Conservation (phyloP, 2,888 invertebrate genomes). For the Drosophila putrida region DNA sequence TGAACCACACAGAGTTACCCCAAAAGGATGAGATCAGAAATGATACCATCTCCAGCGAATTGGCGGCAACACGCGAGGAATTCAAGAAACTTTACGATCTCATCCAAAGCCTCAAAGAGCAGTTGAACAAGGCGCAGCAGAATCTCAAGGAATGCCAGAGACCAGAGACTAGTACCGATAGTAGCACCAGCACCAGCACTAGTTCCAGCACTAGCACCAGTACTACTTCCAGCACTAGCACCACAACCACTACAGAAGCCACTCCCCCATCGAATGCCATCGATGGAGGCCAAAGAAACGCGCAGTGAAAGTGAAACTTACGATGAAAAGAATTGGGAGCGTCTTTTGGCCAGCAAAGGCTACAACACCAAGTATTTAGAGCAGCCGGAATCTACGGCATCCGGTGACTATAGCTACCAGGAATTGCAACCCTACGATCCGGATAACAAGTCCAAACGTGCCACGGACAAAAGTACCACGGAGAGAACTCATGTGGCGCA, state of each 20-base stretch:
- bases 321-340: slow-evolving; percentile 58
- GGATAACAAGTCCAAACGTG: slow-evolving; percentile 58
- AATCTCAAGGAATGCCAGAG: slow-evolving; percentile 27
- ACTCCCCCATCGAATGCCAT: slow-evolving; percentile 12
- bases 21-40: neutral
- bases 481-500: slow-evolving; percentile 27
- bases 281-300: neutral
- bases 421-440: slow-evolving; percentile 49
- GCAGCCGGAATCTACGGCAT: slow-evolving; percentile 37
- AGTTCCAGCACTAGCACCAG: slow-evolving; percentile 5
- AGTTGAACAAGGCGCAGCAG: slow-evolving; percentile 37
- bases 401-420: slow-evolving; percentile 50
- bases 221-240: slow-evolving; percentile 1
- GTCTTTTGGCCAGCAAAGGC: slow-evolving; percentile 69
- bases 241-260: slow-evolving; percentile 11
- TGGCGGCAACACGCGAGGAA: slow-evolving; percentile 25
- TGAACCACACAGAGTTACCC: slow-evolving; percentile 3
- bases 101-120: slow-evolving; percentile 38
- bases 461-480: slow-evolving; percentile 27
- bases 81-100: slow-evolving; percentile 43
- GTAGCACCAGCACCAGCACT: neutral
- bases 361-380: slow-evolving; percentile 70
- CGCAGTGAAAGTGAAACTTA: neutral
- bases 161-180: neutral
- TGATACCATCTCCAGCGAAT: neutral